A percentile compares a stretch with the other conserved stretches of the same genome.
Evolutionary conservation across 2,888 invertebrate species (phyloP).

Genomic region (Trissoscelio sp.): DNA sequence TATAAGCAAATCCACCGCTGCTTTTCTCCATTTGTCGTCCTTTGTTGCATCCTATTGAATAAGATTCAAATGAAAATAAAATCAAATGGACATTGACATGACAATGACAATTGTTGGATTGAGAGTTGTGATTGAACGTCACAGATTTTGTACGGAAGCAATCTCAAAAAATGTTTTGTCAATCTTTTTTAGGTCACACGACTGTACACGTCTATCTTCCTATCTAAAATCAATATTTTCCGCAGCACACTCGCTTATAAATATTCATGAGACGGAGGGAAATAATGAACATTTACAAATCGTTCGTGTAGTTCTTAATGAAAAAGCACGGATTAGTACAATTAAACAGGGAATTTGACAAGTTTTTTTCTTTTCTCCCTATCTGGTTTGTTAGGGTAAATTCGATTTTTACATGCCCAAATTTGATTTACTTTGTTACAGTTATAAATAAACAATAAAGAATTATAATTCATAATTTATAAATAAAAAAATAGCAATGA

Average conservation of each 20-base stretch:
- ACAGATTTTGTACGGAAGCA: neutral
- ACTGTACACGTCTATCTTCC: conserved; percentile 4
- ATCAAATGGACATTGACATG: neutral
- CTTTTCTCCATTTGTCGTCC: conserved; percentile 76
- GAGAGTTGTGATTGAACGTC: too few relatives aligned
- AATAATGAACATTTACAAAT: conserved; percentile 12
- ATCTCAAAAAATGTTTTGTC: conserved; percentile 26
- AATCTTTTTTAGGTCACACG: conserved; percentile 31
- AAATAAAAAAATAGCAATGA: too few relatives aligned
- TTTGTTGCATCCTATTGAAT: conserved; percentile 70
- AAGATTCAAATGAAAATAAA: neutral
- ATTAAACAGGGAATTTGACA: neutral
- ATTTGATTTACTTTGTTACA: too few relatives aligned
- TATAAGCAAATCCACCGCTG: conserved; percentile 77
- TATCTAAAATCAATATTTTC: conserved; percentile 35
- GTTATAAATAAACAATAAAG: too few relatives aligned
- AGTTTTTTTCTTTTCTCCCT: neutral
- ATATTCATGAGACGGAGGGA: conserved; percentile 17
- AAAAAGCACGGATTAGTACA: too few relatives aligned
- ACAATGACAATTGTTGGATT: too few relatives aligned
- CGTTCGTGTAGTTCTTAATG: neutral
- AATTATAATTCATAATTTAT: too few relatives aligned
- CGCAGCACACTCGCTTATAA: conserved; percentile 1
- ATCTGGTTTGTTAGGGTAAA: too few relatives aligned
- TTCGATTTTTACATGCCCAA: too few relatives aligned